Evolutionary conservation across 2,888 invertebrate species (phyloP), one percentile per base, ranked within the genome.

Genomic region (Spisula solida): DNA sequence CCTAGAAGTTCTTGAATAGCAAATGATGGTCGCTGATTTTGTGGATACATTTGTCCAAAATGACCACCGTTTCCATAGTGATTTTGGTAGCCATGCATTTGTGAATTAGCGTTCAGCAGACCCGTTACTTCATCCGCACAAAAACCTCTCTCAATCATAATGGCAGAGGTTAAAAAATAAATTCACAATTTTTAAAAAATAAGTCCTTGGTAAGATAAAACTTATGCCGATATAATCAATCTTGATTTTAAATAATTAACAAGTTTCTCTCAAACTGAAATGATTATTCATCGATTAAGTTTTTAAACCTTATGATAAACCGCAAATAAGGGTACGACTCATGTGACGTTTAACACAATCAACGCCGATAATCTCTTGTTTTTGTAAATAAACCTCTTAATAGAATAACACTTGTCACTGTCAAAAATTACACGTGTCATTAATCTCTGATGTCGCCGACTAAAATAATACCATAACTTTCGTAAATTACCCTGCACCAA

Each of bases 1-100:
- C 98, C 98, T 94, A 98, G 97, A 95, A 98, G 97, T 97, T 98
- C 98, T 97, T 98, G 98, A 95, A 98, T 98, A 93, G 98, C 98
- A 97, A 98, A 98, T 81, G 98, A 98, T 92, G 98, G 98, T 94
- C 98, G 97, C 97, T 98, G 98, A 95, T 98, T 91, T n/a, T 82
- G 98, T 12, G 91, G 87, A 85, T 94, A 94, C 93, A 95, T 93
- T 83, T 93, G 94, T 66, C 94, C 91, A 81, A 94, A 93, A 86
- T 93, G 93, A 85, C 94, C 93, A n/a, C 92, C 91, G 34, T 85
- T 92, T 20, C 90, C 84, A 82, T 94, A 94, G 66, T 92, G 92
- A 20, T 91, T 91, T 78, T 94, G 94, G 75, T 93, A 94, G 16
- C 87, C 84, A 47, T 90, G 87, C 93, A 94, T 93, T 82, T 91